These are phyloP conservation scores for Agriopis marginaria DNA, from an alignment of 2,888 invertebrate genomes.

Conservation along the genomic window DNA sequence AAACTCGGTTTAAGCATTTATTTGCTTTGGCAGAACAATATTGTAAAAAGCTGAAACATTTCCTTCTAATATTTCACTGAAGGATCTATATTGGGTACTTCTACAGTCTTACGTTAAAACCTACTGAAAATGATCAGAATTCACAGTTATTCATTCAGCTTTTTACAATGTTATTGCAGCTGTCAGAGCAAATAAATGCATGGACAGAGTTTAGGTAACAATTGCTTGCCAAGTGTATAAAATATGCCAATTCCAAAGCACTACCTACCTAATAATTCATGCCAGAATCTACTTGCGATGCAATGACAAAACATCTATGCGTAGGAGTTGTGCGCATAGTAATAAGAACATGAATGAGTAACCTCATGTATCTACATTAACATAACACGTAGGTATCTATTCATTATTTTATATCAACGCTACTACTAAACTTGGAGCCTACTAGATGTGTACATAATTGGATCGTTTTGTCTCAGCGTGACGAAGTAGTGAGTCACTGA, in stretches of 20 bases:
- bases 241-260: neutral
- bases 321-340: constrained; percentile 34
- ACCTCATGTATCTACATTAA: constrained; percentile 42
- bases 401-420: constrained; percentile 20
- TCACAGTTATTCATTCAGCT: too few species aligned
- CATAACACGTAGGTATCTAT: constrained; percentile 20
- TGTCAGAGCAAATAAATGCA: too few species aligned
- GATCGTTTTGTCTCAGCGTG: constrained; percentile 58
- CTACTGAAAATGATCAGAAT: too few species aligned
- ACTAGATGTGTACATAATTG: constrained; percentile 53
- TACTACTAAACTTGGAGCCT: constrained; percentile 37
- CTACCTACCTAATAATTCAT: neutral
- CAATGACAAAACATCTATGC: constrained; percentile 26
- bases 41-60: too few species aligned
- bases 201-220: too few species aligned
- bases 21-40: too few species aligned
- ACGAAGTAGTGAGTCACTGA: constrained; percentile 58
- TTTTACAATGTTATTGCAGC: too few species aligned
- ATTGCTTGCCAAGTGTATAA: neutral
- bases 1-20: too few species aligned
- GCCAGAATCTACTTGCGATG: constrained; percentile 24
- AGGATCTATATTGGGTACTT: too few species aligned
- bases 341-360: constrained; percentile 48
- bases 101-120: too few species aligned
- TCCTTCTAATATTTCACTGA: too few species aligned